Evolutionary conservation across 2,113 vertebrate genomes (phyloP).

Genomic region (Stercorarius parasiticus): DNA sequence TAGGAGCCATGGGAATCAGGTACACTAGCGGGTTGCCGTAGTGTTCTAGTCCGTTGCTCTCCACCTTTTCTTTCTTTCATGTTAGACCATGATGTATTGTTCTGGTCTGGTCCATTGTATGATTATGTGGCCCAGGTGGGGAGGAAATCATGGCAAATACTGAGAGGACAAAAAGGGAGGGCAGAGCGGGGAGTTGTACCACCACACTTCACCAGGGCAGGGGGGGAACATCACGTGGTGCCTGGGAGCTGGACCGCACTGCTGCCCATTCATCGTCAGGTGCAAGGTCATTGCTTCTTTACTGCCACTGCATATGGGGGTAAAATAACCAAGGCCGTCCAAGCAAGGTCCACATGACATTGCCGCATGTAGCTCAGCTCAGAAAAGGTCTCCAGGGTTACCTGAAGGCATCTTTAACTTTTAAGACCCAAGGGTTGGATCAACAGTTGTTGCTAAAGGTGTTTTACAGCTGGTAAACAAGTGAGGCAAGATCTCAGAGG

Average conservation of each 20-base stretch:
- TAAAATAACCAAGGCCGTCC: background rate
- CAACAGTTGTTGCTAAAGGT: background rate
- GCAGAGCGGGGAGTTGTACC: no score
- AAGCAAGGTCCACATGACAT: background rate
- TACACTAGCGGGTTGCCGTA: no score
- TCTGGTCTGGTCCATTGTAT: background rate
- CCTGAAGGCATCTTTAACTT: background rate
- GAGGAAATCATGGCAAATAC: background rate
- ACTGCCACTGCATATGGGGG: background rate
- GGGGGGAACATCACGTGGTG: background rate
- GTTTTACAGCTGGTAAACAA: background rate
- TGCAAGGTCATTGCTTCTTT: background rate
- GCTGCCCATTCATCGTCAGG: background rate
- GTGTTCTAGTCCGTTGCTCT: no score
- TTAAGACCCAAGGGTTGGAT: background rate
- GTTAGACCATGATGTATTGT: background rate
- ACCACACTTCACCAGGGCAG: background rate
- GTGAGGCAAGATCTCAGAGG: background rate
- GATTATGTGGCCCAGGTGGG: background rate
- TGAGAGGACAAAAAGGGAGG: no score
- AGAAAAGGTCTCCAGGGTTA: background rate
- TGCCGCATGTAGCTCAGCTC: background rate
- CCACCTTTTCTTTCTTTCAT: background rate
- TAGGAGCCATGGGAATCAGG: no score
- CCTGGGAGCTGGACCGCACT: background rate